A percentile compares a stretch with the other conserved stretches of the same genome.
These are phyloP conservation scores for Taurulus bubalis DNA, from an alignment of 2,113 vertebrate genomes.

Conservation along the genomic window DNA sequence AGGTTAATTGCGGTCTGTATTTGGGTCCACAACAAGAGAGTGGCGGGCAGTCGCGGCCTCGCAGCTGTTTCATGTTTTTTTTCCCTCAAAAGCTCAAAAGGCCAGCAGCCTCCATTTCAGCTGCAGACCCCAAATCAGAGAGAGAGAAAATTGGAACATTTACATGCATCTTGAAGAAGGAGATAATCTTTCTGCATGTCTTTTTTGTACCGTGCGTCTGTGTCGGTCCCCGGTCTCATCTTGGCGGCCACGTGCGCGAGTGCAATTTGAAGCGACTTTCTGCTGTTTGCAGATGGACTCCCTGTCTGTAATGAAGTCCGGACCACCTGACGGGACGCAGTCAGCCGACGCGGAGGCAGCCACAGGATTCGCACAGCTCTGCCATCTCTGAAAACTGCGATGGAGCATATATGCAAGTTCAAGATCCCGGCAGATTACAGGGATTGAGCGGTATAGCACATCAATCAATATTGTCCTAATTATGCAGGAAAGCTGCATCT, in stretches of 20 bases:
- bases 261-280: conserved; percentile 19
- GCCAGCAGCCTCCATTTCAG: conserved; percentile 53
- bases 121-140: conserved; percentile 40
- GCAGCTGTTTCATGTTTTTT: conserved; percentile 42
- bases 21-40: conserved; percentile 43
- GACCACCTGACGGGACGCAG: conserved; percentile 58
- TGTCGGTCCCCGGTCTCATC: conserved; percentile 42
- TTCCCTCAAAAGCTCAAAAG: conserved; percentile 37
- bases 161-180: conserved; percentile 43
- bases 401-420: conserved; percentile 23
- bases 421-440: conserved; percentile 51
- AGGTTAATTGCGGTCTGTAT: conserved; percentile 59
- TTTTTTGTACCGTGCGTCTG: neutral
- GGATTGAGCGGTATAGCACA: conserved; percentile 32
- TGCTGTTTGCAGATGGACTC: conserved; percentile 59
- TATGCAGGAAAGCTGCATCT: conserved; percentile 47
- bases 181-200: conserved; percentile 47
- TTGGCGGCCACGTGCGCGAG: neutral
- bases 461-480: conserved; percentile 61
- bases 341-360: conserved; percentile 37
- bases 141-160: conserved; percentile 60
- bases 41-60: neutral
- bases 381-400: conserved; percentile 34
- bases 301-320: conserved; percentile 59
- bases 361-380: conserved; percentile 33